phyloP scores from a whole-genome alignment of 2,888 invertebrate species.

The Nephrotoma guestfalica region DNA sequence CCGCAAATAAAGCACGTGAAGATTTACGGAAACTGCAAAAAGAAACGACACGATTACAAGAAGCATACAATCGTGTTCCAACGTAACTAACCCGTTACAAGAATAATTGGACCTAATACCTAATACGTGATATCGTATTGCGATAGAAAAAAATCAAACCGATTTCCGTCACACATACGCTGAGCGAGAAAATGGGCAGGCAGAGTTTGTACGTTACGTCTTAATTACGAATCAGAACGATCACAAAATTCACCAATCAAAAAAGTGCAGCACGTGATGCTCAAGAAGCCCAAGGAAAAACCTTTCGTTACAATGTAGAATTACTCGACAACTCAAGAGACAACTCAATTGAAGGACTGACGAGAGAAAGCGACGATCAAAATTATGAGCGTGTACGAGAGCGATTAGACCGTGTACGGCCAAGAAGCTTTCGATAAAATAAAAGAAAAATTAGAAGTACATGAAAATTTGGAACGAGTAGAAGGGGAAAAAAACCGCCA shows the following conservation, averaged over 20 bases:
- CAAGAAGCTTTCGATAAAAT: slow-evolving; percentile 58
- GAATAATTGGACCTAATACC: no score
- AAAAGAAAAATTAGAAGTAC: slow-evolving; percentile 61
- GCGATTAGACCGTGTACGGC: slow-evolving; percentile 63
- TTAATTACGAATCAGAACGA: slow-evolving; percentile 74
- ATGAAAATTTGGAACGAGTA: slow-evolving; percentile 62
- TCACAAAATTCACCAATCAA: slow-evolving; percentile 76
- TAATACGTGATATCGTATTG: no score
- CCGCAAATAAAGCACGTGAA: slow-evolving; percentile 67
- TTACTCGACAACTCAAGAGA: slow-evolving; percentile 66
- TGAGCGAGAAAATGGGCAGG: slow-evolving; percentile 72
- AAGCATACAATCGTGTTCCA: slow-evolving; percentile 76
- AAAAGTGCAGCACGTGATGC: slow-evolving; percentile 77
- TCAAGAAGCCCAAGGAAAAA: slow-evolving; percentile 80
- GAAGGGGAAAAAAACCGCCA: slow-evolving; percentile 63
- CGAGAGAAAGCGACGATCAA: slow-evolving; percentile 64
- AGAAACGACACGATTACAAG: slow-evolving; percentile 69
- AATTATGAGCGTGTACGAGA: slow-evolving; percentile 69
- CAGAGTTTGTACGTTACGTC: slow-evolving; percentile 69
- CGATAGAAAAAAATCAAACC: slow-evolving; percentile 71
- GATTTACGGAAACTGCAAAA: slow-evolving; percentile 81
- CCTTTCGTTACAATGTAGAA: slow-evolving; percentile 71
- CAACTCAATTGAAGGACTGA: slow-evolving; percentile 59
- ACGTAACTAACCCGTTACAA: slow-evolving; percentile 73
- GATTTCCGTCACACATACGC: slow-evolving; percentile 68